Conservation (phyloP, 2,113 vertebrate species). For the Clinocottus analis region DNA sequence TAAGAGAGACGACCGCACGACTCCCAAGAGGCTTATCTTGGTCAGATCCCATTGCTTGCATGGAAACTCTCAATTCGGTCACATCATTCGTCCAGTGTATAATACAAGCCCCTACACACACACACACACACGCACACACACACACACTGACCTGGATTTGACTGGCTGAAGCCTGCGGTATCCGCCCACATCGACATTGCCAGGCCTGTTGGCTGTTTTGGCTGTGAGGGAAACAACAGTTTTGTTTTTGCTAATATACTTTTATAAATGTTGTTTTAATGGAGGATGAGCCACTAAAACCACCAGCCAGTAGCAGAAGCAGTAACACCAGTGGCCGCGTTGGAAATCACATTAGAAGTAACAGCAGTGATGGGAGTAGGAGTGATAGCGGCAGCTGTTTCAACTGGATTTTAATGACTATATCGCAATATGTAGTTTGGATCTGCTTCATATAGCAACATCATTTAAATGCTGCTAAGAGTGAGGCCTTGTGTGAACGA, state of each 20-base stretch:
- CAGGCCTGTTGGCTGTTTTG: constrained; percentile 36
- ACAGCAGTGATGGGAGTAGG: neutral
- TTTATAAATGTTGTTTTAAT: constrained; percentile 3
- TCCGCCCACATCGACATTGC: constrained; percentile 54
- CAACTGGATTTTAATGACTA: neutral
- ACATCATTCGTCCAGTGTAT: constrained; percentile 54
- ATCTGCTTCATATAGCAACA: neutral
- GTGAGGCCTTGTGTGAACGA: neutral
- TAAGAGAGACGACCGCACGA: constrained; percentile 62
- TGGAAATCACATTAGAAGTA: neutral
- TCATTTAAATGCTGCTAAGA: neutral
- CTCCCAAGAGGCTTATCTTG: constrained; percentile 79
- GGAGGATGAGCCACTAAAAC: neutral
- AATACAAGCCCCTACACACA: constrained; percentile 9
- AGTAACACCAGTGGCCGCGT: neutral
- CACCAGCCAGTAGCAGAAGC: neutral
- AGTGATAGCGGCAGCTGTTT: neutral
- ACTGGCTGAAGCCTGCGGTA: constrained; percentile 67
- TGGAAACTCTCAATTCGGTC: constrained; percentile 71
- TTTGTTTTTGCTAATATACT: constrained; percentile 6
- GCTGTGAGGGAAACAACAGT: constrained; percentile 39
- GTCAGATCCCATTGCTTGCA: constrained; percentile 72
- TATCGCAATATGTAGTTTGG: neutral
- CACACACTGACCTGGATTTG: constrained; percentile 75
- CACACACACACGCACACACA: constrained; percentile 6